Percentiles rank a stretch among this genome's conserved stretches.
Conservation (phyloP, 2,888 invertebrate genomes). For the Trichacis sp. region DNA sequence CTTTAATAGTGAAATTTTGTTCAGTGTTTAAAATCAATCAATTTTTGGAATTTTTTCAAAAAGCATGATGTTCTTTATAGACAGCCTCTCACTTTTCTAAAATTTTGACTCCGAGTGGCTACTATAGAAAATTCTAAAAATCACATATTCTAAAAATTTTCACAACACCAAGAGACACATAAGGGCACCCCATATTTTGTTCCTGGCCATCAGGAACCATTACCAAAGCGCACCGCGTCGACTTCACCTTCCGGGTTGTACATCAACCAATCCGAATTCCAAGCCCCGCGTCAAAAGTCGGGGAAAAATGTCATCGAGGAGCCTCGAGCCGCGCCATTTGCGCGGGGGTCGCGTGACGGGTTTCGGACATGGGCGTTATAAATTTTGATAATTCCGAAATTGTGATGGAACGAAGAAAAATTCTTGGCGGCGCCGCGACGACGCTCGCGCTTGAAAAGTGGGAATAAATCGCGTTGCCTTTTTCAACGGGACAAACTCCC, state of each 20-base stretch:
- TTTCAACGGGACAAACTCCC: conserved; percentile 53
- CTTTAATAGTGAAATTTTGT: background rate
- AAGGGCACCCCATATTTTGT: too few species aligned
- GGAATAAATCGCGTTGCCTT: conserved; percentile 66
- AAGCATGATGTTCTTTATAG: too few species aligned
- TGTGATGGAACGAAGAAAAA: conserved; percentile 67
- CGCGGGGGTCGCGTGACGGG: conserved; percentile 33
- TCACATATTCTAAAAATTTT: too few species aligned
- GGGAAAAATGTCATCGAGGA: conserved; percentile 35
- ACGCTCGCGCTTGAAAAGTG: conserved; percentile 58
- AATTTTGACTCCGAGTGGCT: too few species aligned
- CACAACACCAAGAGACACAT: too few species aligned
- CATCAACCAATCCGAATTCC: conserved; percentile 29
- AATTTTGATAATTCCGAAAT: conserved; percentile 67
- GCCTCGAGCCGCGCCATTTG: conserved; percentile 35
- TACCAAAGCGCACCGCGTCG: too few species aligned
- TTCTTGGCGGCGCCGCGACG: conserved; percentile 50
- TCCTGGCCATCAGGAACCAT: too few species aligned
- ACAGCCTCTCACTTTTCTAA: too few species aligned
- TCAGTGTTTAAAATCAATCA: background rate
- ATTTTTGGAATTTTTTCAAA: too few species aligned
- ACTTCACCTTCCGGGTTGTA: too few species aligned
- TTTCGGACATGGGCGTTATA: conserved; percentile 51
- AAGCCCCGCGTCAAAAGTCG: conserved; percentile 30
- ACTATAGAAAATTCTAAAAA: too few species aligned